phyloP scores from a whole-genome alignment of 2,888 invertebrate genomes.

The Alitta virens region DNA sequence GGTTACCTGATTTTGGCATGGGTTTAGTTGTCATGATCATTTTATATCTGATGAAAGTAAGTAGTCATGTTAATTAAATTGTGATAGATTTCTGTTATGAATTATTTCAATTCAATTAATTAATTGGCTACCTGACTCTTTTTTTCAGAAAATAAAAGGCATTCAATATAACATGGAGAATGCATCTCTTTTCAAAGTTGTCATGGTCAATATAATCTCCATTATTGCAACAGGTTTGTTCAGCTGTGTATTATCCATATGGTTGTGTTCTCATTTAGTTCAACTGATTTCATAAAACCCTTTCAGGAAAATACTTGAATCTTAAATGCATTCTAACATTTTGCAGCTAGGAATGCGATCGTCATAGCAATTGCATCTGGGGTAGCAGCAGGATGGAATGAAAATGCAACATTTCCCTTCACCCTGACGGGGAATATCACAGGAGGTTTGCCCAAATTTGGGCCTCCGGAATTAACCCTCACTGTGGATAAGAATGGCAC shows the following conservation, averaged over 20 bases:
- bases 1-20: constrained; percentile 25
- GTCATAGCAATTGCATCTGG: constrained; percentile 28
- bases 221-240: too few relatives aligned
- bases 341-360: constrained; percentile 33
- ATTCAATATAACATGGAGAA: too few relatives aligned
- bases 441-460: constrained; percentile 28
- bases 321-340: not conserved
- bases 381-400: constrained; percentile 18
- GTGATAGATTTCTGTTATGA: too few relatives aligned
- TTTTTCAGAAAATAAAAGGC: too few relatives aligned
- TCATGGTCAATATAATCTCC: not conserved
- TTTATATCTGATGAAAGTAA: constrained; percentile 29
- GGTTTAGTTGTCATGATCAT: constrained; percentile 26
- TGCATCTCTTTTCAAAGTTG: not conserved
- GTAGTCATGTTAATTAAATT: not conserved
- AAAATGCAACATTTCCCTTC: constrained; percentile 19
- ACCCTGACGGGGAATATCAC: constrained; percentile 27
- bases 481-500: not conserved
- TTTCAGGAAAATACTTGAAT: too few relatives aligned
- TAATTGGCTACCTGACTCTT: too few relatives aligned
- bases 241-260: too few relatives aligned
- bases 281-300: too few relatives aligned
- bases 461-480: constrained; percentile 19
- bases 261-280: too few relatives aligned
- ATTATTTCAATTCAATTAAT: too few relatives aligned